Percentiles rank a stretch among this genome's conserved stretches.
Evolutionary conservation across 2,888 invertebrate genomes (phyloP).

Genomic region (Pandemis corylana): DNA sequence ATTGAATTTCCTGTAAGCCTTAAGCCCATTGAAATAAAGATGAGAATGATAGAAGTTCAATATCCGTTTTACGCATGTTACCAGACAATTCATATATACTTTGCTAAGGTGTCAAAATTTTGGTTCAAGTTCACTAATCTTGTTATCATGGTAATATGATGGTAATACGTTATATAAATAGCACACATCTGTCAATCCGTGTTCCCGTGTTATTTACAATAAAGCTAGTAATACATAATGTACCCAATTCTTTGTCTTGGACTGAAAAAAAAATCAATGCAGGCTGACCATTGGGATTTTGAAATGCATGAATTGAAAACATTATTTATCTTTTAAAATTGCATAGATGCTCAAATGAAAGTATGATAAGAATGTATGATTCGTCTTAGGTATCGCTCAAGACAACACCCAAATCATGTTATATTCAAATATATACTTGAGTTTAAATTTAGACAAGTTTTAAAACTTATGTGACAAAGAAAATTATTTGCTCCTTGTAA

Average conservation of each 20-base stretch:
- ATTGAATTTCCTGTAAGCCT: conserved; percentile 6
- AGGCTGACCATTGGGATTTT: too few species aligned
- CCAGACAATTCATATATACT: conserved; percentile 16
- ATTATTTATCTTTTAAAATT: too few species aligned
- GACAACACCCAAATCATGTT: not conserved
- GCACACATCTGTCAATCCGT: not conserved
- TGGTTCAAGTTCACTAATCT: conserved; percentile 14
- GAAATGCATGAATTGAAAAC: too few species aligned
- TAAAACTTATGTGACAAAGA: not conserved
- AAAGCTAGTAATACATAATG: not conserved
- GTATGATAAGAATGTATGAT: not conserved
- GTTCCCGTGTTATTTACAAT: not conserved
- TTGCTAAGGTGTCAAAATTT: conserved; percentile 12
- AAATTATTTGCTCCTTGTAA: not conserved
- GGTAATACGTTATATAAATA: not conserved
- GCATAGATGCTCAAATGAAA: not conserved
- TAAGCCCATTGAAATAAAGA: not conserved
- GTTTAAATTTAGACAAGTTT: not conserved
- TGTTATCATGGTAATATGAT: not conserved
- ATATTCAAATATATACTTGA: not conserved
- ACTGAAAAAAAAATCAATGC: too few species aligned
- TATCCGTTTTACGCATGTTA: not conserved
- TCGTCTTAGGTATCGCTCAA: not conserved
- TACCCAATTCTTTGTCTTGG: too few species aligned
- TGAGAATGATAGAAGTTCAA: not conserved